Conservation (phyloP, 2,113 vertebrate genomes). For the Boleophthalmus pectinirostris region DNA sequence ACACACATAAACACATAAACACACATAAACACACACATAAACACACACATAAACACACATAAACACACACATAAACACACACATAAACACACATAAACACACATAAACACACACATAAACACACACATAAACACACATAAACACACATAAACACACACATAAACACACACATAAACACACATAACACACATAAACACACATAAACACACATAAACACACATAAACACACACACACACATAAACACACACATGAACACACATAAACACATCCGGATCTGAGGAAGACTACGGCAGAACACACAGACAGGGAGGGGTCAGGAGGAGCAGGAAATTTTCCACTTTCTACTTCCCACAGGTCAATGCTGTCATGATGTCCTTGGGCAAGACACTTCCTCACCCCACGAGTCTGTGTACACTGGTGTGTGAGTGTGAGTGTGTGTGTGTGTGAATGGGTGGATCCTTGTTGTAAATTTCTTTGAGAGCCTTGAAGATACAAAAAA, state of each 20-base stretch:
- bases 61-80: not conserved
- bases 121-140: no score
- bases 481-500: no score
- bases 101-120: slow-evolving; percentile 7
- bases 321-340: not conserved
- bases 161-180: not conserved
- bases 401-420: no score
- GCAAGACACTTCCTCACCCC: no score
- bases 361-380: no score
- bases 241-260: no score
- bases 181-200: slow-evolving; percentile 4
- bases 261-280: not conserved
- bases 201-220: slow-evolving; percentile 13
- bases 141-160: slow-evolving; percentile 5
- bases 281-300: slow-evolving; percentile 11
- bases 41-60: slow-evolving; percentile 1
- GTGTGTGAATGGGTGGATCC: no score
- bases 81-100: slow-evolving; percentile 8
- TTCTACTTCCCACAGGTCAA: no score
- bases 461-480: no score
- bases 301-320: slow-evolving; percentile 27
- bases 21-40: slow-evolving; percentile 5
- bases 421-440: no score
- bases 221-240: not conserved
- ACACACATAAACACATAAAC: slow-evolving; percentile 8